Conservation (phyloP, 2,888 invertebrate species). For the Cheilosia impressa region DNA sequence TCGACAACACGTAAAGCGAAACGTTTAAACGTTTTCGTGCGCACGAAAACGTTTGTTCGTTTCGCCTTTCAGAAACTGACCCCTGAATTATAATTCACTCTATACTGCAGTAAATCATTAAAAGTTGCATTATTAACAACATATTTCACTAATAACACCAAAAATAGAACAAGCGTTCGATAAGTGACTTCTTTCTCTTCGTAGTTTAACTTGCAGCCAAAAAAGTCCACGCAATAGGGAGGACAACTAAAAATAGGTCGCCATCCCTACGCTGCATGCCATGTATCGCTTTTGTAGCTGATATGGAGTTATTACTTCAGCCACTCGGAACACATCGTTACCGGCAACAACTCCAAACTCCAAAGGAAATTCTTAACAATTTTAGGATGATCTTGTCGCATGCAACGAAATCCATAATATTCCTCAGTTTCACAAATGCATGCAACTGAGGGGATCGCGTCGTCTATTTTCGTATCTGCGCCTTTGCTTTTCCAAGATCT, state of each 20-base stretch:
- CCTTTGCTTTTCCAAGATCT: slow-evolving; percentile 46
- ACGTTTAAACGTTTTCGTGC: no score
- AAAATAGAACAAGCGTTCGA: slow-evolving; percentile 22
- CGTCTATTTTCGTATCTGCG: slow-evolving; percentile 62
- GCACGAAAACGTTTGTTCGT: no score
- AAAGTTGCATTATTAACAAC: slow-evolving; percentile 16
- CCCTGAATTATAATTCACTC: no score
- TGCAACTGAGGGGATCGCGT: slow-evolving; percentile 60
- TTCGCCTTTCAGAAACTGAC: no score
- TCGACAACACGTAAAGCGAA: no score
- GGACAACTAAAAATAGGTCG: slow-evolving; percentile 47
- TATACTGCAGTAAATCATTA: background rate
- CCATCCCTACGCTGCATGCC: background rate
- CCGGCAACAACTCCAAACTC: slow-evolving; percentile 46
- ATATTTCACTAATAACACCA: slow-evolving; percentile 12
- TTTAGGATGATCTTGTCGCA: slow-evolving; percentile 72
- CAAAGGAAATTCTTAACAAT: slow-evolving; percentile 65
- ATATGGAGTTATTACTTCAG: background rate
- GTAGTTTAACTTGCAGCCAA: slow-evolving; percentile 16
- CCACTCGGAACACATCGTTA: slow-evolving; percentile 56
- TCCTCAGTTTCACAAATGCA: slow-evolving; percentile 33
- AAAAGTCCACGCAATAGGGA: slow-evolving; percentile 4
- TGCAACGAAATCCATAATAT: slow-evolving; percentile 65
- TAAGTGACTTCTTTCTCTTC: slow-evolving; percentile 8
- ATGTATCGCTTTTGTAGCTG: background rate